Evolutionary conservation across 2,888 invertebrate species (phyloP), one percentile per base, ranked within the genome.

Genomic region (Drosophila leonis): DNA sequence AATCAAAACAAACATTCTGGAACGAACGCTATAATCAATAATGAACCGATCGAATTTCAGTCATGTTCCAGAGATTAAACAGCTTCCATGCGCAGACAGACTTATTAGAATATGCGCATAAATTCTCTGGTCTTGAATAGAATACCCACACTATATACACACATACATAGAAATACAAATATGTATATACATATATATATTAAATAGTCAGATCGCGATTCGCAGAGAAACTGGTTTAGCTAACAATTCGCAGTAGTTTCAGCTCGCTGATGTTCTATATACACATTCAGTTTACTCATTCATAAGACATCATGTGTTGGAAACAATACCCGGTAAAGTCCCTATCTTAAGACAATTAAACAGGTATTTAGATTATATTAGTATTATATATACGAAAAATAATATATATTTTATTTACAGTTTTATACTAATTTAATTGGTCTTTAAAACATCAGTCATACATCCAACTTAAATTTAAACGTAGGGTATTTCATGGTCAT

Each of bases 151-250:
- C 15, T 13, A 20, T 31, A 65, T 57, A 37, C 18, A 13, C 18
- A 39, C 49, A 68, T 35, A 42, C 20, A 29, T 18, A 49, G 27
- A 63, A 18, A 51, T 24, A 39, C 10, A 27, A 18, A 42, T 8
- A 52, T 7, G 20, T 42, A 35, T 29, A 31, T 18, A 52, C 7
- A 48, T 12, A 49, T 39, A 12, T 39, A n/a, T 20, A 29, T 12
- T 39, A 20, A 15, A 65, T 15, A 42, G 51, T n/a, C 60, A 60
- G 61, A 57, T 68, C 46, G 46, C 18, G 70, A 48, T 75, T 74
- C 66, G 48, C 76, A 67, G 42, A 54, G 35, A 20, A 77, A 77
- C 77, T 61, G 63, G 77, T 77, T 77, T 65, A 24, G 27, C 65
- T 31, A 65, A 65, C 67, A 67, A 66, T 71, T 71, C 44, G 55